These are phyloP conservation scores for Drosophila kepulauana DNA, from an alignment of 1,140 invertebrate species.

Conservation along the genomic window DNA sequence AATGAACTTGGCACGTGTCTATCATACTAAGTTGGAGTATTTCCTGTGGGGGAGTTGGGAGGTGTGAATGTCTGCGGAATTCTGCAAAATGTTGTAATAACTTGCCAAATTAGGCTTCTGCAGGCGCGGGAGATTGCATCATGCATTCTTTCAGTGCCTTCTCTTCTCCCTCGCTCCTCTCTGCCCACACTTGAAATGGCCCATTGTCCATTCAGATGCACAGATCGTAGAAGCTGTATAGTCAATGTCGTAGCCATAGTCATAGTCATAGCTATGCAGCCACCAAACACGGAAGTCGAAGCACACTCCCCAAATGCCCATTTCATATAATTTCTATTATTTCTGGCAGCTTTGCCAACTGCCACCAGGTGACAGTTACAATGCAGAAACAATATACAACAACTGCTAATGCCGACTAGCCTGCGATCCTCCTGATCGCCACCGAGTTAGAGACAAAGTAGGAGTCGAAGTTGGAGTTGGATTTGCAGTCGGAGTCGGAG, in stretches of 20 bases:
- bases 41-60: slow-evolving; percentile 50
- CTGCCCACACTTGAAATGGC: slow-evolving; percentile 49
- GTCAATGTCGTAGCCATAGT: too few species aligned
- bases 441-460: slow-evolving; percentile 15
- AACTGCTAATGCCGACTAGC: slow-evolving; percentile 44
- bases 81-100: slow-evolving; percentile 63
- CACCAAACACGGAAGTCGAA: slow-evolving; percentile 70
- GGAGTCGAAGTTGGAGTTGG: background rate
- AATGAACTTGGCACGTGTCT: slow-evolving; percentile 79
- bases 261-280: background rate
- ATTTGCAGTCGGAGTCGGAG: background rate
- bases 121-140: slow-evolving; percentile 52
- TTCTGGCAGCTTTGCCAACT: slow-evolving; percentile 76
- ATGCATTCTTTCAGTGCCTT: slow-evolving; percentile 22
- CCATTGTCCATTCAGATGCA: slow-evolving; percentile 60
- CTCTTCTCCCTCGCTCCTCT: background rate
- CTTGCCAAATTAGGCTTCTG: slow-evolving; percentile 62
- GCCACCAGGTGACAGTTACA: slow-evolving; percentile 80
- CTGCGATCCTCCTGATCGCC: slow-evolving; percentile 36
- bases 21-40: slow-evolving; percentile 56
- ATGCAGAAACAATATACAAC: slow-evolving; percentile 79
- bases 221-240: slow-evolving; percentile 1
- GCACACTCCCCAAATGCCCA: slow-evolving; percentile 78
- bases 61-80: slow-evolving; percentile 54
- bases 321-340: slow-evolving; percentile 83